Evolutionary conservation across 1,140 invertebrate species (phyloP).

Genomic region (Daktulosphaira vitifoliae): DNA sequence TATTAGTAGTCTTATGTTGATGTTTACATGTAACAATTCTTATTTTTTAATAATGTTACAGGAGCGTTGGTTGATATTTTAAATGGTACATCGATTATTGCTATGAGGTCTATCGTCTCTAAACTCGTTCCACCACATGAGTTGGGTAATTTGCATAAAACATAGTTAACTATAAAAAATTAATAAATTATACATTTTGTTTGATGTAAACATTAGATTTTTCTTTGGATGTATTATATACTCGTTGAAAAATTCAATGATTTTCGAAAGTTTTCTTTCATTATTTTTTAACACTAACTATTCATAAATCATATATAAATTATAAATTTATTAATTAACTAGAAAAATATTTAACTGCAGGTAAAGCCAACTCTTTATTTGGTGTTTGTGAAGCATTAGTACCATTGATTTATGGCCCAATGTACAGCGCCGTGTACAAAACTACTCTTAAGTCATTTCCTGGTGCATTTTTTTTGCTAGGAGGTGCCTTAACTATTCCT

Average conservation of each 20-base stretch:
- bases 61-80: slow-evolving; percentile 65
- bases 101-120: slow-evolving; percentile 66
- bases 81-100: slow-evolving; percentile 68
- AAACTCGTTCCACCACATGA: slow-evolving; percentile 64
- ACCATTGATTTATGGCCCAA: not conserved
- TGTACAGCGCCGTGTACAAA: not conserved
- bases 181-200: no score
- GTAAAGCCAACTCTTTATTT: not conserved
- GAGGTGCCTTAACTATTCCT: slow-evolving; percentile 58
- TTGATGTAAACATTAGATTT: no score
- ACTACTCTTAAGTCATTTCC: not conserved
- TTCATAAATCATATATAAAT: no score
- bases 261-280: no score
- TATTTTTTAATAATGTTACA: slow-evolving; percentile 46
- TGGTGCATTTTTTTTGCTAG: not conserved
- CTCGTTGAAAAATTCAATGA: no score
- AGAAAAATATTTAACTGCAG: no score
- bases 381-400: not conserved
- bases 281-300: no score
- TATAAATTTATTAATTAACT: no score
- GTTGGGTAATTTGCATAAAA: slow-evolving; percentile 57
- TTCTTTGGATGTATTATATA: no score
- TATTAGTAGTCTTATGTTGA: no score
- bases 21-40: no score
- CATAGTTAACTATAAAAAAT: no score